Conservation (phyloP, 2,888 invertebrate genomes). For the Drosophila niveifrons region DNA sequence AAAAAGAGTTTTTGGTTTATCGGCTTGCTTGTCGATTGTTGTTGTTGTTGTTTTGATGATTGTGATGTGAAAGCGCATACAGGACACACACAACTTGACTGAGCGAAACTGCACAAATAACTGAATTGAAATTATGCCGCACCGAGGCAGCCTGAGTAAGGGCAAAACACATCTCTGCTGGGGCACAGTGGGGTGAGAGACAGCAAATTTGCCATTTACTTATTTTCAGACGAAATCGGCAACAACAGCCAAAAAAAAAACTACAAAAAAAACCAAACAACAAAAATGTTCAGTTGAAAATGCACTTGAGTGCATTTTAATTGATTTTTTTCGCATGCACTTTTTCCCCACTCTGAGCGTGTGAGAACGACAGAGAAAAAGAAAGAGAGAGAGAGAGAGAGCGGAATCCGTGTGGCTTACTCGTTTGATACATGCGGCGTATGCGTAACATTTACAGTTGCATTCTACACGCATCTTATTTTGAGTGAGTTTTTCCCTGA, state of each 20-base stretch:
- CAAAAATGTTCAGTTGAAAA: constrained; percentile 20
- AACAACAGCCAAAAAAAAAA: constrained; percentile 27
- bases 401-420: constrained; percentile 24
- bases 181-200: constrained; percentile 19
- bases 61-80: constrained; percentile 47
- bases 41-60: constrained; percentile 36
- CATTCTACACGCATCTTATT: constrained; percentile 55
- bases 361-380: constrained; percentile 29
- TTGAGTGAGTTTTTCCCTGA: constrained; percentile 47
- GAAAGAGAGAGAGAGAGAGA: constrained; percentile 24
- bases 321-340: constrained; percentile 66
- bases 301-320: constrained; percentile 78
- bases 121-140: constrained; percentile 73
- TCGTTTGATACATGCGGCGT: constrained; percentile 66
- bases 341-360: constrained; percentile 42
- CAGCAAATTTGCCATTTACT: constrained; percentile 38
- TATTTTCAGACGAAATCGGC: constrained; percentile 51
- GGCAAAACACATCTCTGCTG: constrained; percentile 31
- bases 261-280: constrained; percentile 3
- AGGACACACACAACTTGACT: constrained; percentile 78
- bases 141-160: constrained; percentile 38
- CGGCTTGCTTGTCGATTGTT: constrained; percentile 29
- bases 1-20: constrained; percentile 29
- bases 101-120: constrained; percentile 81
- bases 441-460: constrained; percentile 77